A percentile compares a stretch with the other conserved stretches of the same genome.
phyloP scores from a whole-genome alignment of 30 jellyfish, hydroid and myxozoan species.

The Turritopsis dohrnii region DNA sequence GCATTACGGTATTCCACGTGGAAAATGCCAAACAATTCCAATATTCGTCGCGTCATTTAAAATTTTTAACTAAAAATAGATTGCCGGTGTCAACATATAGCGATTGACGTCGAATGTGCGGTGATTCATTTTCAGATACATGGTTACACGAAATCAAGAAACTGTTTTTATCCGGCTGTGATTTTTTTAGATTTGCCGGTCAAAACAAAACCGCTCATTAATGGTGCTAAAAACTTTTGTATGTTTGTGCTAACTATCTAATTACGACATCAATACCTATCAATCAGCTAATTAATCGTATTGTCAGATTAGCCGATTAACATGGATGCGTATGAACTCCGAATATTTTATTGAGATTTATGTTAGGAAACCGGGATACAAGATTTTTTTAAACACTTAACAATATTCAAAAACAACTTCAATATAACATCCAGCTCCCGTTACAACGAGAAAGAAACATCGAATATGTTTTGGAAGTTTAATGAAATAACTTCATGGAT shows the following conservation, averaged over 20 bases:
- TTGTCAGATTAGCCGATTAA: background rate
- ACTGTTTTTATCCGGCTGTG: background rate
- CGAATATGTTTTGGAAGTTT: too few relatives aligned
- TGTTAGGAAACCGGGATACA: too few relatives aligned
- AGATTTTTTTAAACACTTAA: too few relatives aligned
- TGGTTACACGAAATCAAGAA: background rate
- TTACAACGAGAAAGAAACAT: too few relatives aligned
- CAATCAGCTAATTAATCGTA: background rate
- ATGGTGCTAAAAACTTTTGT: background rate
- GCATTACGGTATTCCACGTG: too few relatives aligned
- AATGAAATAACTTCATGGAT: too few relatives aligned
- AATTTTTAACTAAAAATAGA: background rate
- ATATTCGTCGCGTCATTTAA: too few relatives aligned
- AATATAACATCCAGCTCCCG: too few relatives aligned
- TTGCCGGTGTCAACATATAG: background rate
- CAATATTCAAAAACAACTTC: too few relatives aligned
- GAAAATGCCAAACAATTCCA: too few relatives aligned
- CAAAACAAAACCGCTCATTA: background rate
- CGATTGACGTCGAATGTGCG: background rate
- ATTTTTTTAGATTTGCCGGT: background rate
- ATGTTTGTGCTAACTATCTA: background rate
- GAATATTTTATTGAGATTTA: too few relatives aligned
- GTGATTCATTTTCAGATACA: background rate
- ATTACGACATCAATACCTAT: background rate
- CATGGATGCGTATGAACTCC: background rate